Base-by-base conservation (phyloP, 2,888 invertebrate species). In the Epinotia bilunana region DNA sequence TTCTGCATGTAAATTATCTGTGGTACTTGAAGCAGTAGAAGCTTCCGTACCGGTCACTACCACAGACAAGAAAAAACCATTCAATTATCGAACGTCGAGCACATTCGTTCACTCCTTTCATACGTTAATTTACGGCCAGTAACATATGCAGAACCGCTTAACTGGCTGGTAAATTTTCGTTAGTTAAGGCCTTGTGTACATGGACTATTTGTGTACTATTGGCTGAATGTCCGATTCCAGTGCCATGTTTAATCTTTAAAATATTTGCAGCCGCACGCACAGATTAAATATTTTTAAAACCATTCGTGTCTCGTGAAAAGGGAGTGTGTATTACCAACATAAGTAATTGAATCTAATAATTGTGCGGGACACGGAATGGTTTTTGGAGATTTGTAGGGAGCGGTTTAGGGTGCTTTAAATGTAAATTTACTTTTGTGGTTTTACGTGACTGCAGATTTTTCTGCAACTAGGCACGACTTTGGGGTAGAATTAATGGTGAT, bases 41-140 rank as follows among this genome's bases (percentile, higher is more conserved):
- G 23, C 64, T 49, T 55, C 49, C 49, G 28, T 55, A 33, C 16
- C 61, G n/a, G n/a, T 57, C 16, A 33, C 33, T 33, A 63, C 62
- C 67, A 67, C 63, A 73, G 60, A 70, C 58, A 60, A 69, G 46
- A 18, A 74, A 46, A 69, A 70, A 49, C 46, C 70, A 74, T 74
- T 74, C 70, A 74, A 70, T 74, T 65, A 71, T 65, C 74, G 74
- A 74, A 74, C 64, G 74, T 74, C 74, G n/a, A 70, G 71, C 74
- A 60, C 74, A 74, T 53, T 58, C 69, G 49, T 39, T 64, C 67
- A 74, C 58, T 74, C 74, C 64, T 65, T 74, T 74, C 64, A 74
- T 58, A 43, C 1, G 53, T n/a, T 64, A 60, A 74, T 74, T 74
- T 74, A 74, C 64, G 43, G 70, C 63, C 74, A 70, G 39, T 18